These are phyloP conservation scores for Fistularia commersonii DNA, from an alignment of 2,797 vertebrate species.

Conservation along the genomic window DNA sequence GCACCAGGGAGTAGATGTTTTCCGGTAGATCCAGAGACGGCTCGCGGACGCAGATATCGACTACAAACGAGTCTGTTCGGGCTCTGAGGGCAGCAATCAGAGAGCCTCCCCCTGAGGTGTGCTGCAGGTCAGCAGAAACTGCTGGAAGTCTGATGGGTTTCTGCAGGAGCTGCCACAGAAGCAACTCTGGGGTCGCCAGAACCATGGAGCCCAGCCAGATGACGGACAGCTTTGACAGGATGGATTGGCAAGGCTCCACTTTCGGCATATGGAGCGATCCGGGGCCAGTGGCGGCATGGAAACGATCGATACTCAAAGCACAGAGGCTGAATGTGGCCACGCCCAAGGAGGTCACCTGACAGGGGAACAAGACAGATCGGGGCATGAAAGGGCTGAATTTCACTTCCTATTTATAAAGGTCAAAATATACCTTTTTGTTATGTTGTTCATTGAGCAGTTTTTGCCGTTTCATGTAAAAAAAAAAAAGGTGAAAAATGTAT, in stretches of 20 bases:
- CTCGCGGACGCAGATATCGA: slow-evolving; percentile 82
- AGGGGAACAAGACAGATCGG: not conserved
- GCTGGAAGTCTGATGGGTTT: slow-evolving; percentile 52
- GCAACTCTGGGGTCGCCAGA: slow-evolving; percentile 84
- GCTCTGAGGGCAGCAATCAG: slow-evolving; percentile 26
- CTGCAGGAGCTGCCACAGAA: slow-evolving; percentile 86
- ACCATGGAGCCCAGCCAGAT: slow-evolving; percentile 93
- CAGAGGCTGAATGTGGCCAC: slow-evolving; percentile 96
- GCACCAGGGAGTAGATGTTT: slow-evolving; percentile 83
- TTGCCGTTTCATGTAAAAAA: too few species aligned
- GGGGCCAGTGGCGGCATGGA: slow-evolving; percentile 85
- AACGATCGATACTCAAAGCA: slow-evolving; percentile 91
- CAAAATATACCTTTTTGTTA: too few species aligned
- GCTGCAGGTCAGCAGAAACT: slow-evolving; percentile 16
- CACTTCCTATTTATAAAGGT: too few species aligned
- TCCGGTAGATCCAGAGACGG: slow-evolving; percentile 81
- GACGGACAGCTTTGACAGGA: slow-evolving; percentile 89
- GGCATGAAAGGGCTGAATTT: not conserved
- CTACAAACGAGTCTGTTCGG: slow-evolving; percentile 29
- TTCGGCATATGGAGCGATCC: slow-evolving; percentile 67
- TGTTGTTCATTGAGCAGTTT: too few species aligned
- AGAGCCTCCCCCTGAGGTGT: slow-evolving; percentile 25
- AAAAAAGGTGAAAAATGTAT: too few species aligned
- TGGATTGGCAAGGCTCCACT: slow-evolving; percentile 88
- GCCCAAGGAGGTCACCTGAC: slow-evolving; percentile 88